Base-by-base conservation (phyloP, 2,888 invertebrate species). In the Melieria picta region DNA sequence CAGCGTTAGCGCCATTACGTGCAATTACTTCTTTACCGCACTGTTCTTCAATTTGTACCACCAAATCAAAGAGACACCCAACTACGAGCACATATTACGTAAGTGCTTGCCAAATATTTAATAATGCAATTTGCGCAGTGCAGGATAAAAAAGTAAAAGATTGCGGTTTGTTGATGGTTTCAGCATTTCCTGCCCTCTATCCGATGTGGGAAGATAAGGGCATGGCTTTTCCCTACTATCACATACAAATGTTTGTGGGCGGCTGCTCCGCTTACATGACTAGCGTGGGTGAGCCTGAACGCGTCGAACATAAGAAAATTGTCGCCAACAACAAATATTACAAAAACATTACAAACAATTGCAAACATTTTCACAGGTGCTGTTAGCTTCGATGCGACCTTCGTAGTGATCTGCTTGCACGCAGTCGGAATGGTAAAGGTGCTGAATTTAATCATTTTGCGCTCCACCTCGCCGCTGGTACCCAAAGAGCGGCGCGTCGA, bases 301-400 rank as follows among this genome's bases (percentile, higher is more conserved):
- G 30, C 30, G 3, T 30, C 30, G 30, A 30, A 30, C 30, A 30
- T 30, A 30, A 30, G 30, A 30, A 30, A 16, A 16, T 16, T 16
- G 16, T 16, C 16, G 16, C 1, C 16, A 16, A 16, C 16, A 11
- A 61, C 61, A 10, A n/a, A n/a, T n/a, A 11, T 50, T 10, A 0
- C 52, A 10, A 50, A 50, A n/a, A 50, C 10, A 50, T 10, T 50
- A 1, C n/a, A 30, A 30, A 30, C 3, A 30, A 30, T 30, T 30
- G 30, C 2, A 30, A 30, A 30, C 2, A 50, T 50, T 2, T 7
- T 56, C 30, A 10, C 58, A 84, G 84, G 78, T 71, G 81, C 83
- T 7, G 48, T 81, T 1, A 78, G 81, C 73, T 84, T 85, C 52
- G 84, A 84, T 74, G 81, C 80, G 13, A 70, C 82, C 30, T 84